These are phyloP conservation scores for Ceraclea dissimilis DNA, from an alignment of 2,888 invertebrate species.

Conservation along the genomic window DNA sequence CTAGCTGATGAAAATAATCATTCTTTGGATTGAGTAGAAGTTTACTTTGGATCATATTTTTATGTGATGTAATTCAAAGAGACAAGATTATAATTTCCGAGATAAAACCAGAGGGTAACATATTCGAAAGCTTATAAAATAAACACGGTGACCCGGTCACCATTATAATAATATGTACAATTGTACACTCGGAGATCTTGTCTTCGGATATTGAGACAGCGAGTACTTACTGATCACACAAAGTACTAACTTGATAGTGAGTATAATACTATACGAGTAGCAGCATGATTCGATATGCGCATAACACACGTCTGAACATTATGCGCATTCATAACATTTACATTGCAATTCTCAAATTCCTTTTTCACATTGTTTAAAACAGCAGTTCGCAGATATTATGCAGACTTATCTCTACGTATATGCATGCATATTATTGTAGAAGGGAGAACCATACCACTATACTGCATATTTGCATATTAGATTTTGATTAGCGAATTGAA, in stretches of 20 bases:
- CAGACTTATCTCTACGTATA: too few relatives aligned
- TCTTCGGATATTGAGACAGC: constrained; percentile 1
- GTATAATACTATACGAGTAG: neutral
- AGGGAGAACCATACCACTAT: neutral
- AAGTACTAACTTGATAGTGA: neutral
- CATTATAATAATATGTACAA: constrained; percentile 12
- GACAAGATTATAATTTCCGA: too few relatives aligned
- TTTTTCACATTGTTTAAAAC: constrained; percentile 4
- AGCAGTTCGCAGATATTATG: neutral
- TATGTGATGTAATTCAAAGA: too few relatives aligned
- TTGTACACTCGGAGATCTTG: constrained; percentile 6
- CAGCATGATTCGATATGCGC: constrained; percentile 14
- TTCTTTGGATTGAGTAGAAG: too few relatives aligned
- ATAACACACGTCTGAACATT: constrained; percentile 12
- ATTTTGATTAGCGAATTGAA: neutral
- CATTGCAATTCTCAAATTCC: constrained; percentile 10
- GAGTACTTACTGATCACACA: neutral
- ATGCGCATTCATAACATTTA: constrained; percentile 20
- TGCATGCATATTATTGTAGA: neutral
- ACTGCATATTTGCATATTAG: neutral
- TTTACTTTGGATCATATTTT: too few relatives aligned
- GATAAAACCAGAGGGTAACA: neutral
- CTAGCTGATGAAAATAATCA: too few relatives aligned
- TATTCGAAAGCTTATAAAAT: constrained; percentile 4
- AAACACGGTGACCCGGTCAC: constrained; percentile 22